Percentiles rank a stretch among this genome's conserved stretches.
Evolutionary conservation across 2,888 invertebrate genomes (phyloP).

Genomic region (Netelia inedita): DNA sequence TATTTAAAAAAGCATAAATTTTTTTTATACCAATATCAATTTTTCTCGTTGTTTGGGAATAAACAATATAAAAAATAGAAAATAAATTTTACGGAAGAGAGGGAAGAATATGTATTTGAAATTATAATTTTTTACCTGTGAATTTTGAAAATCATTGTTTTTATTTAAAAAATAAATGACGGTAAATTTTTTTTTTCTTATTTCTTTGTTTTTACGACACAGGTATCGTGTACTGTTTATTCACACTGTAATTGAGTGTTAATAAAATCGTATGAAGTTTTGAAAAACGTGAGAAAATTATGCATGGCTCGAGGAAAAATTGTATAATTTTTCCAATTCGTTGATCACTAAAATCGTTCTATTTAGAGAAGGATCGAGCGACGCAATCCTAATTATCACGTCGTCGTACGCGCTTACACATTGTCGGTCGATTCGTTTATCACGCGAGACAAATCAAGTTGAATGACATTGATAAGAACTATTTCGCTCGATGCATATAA

Average conservation of each 20-base stretch:
- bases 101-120: neutral
- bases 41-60: neutral
- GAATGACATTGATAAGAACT: constrained; percentile 56
- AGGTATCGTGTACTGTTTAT: no score
- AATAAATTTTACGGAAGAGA: neutral
- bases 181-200: no score
- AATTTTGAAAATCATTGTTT: no score
- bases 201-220: no score
- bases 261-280: no score
- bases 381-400: neutral
- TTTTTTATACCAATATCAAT: neutral
- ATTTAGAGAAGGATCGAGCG: neutral
- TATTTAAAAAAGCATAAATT: neutral
- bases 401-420: constrained; percentile 10
- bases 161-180: no score
- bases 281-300: no score
- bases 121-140: neutral
- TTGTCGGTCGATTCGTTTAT: constrained; percentile 31
- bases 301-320: no score
- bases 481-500: constrained; percentile 1
- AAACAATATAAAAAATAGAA: no score
- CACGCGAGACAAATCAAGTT: constrained; percentile 36
- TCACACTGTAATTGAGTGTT: no score
- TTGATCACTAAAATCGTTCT: neutral
- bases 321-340: no score